Conservation (phyloP, 1,140 invertebrate species). For the Monomorium pharaonis region DNA sequence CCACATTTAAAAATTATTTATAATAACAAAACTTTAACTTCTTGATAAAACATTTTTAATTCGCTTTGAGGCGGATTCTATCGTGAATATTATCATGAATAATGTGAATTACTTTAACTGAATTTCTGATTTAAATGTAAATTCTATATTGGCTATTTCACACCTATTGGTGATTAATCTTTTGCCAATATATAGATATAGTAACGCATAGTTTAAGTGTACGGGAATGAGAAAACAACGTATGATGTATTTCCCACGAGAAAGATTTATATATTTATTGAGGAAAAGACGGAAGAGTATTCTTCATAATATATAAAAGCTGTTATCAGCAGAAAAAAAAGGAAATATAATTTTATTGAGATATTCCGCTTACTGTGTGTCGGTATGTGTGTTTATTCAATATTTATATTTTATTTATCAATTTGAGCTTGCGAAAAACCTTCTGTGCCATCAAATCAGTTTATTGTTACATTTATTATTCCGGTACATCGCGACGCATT, state of each 20-base stretch:
- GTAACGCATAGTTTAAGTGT: background rate
- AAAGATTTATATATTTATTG: background rate
- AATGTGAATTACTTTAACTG: conserved; percentile 3
- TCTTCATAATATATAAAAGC: background rate
- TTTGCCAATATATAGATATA: background rate
- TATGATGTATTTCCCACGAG: background rate
- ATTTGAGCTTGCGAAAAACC: background rate
- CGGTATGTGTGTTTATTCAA: no score
- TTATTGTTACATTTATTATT: conserved; percentile 49
- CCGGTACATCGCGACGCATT: conserved; percentile 6
- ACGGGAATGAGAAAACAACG: background rate
- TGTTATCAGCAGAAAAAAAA: background rate
- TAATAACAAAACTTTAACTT: background rate
- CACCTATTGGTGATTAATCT: background rate
- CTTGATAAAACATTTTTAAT: background rate
- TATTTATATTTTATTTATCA: conserved; percentile 10
- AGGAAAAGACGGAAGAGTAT: background rate
- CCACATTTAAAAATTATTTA: background rate
- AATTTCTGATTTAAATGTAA: background rate
- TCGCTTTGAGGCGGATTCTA: background rate
- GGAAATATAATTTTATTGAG: background rate
- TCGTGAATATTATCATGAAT: background rate
- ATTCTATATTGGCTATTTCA: background rate
- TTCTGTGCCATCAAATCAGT: background rate
- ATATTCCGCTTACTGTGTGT: background rate